phyloP scores from a whole-genome alignment of 2,797 vertebrate species.

The Cryptoblepharus egeriae region DNA sequence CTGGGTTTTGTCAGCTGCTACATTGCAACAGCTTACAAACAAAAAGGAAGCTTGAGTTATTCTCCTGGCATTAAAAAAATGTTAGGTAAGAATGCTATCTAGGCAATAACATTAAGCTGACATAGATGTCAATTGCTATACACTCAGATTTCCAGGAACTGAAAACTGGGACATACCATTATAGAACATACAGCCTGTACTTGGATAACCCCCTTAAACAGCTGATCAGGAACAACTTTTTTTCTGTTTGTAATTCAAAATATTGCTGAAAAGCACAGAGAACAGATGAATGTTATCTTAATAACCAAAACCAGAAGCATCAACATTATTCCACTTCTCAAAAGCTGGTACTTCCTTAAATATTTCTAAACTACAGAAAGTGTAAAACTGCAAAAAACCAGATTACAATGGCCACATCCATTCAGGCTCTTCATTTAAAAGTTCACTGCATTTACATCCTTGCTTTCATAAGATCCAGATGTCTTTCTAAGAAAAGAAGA shows the following conservation, averaged over 20 bases:
- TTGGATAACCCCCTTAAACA: conserved; percentile 44
- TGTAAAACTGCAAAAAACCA: conserved; percentile 40
- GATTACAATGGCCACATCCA: conserved; percentile 25
- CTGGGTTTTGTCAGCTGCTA: neutral
- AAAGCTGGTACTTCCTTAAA: conserved; percentile 48
- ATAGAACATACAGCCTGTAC: conserved; percentile 22
- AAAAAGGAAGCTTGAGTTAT: neutral
- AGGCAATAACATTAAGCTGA: conserved; percentile 2
- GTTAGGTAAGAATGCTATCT: neutral
- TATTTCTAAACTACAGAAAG: conserved; percentile 40
- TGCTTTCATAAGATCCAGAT: conserved; percentile 39
- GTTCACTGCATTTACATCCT: conserved; percentile 35
- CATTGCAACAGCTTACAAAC: neutral
- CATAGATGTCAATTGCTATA: conserved; percentile 11
- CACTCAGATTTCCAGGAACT: neutral
- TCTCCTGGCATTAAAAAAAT: neutral
- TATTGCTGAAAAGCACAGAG: neutral
- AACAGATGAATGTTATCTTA: conserved; percentile 5
- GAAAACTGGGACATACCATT: neutral
- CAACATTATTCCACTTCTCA: conserved; percentile 28
- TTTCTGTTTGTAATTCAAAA: conserved; percentile 40
- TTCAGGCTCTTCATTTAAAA: conserved; percentile 38
- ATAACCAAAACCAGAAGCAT: conserved; percentile 46
- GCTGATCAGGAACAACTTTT: conserved; percentile 44
- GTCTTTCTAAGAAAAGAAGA: conserved; percentile 49